Conservation (phyloP, 2,113 vertebrate species). For the Peromyscus maniculatus region DNA sequence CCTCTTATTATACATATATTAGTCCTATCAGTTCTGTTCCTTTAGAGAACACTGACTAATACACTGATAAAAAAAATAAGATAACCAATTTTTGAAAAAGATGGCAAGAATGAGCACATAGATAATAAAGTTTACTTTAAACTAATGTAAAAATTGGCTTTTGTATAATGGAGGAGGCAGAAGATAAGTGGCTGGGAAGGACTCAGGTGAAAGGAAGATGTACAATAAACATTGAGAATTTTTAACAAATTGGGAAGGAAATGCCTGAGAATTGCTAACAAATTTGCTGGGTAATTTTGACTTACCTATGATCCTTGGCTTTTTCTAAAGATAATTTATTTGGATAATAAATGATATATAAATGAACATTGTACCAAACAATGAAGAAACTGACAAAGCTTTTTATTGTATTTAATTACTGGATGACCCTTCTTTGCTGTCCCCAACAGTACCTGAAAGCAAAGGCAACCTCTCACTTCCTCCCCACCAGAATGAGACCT, state of each 20-base stretch:
- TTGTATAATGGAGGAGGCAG: background rate
- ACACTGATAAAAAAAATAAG: background rate
- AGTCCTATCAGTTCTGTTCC: background rate
- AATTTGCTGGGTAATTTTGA: slow-evolving; percentile 18
- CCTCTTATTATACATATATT: background rate
- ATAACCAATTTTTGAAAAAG: background rate
- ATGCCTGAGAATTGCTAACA: background rate
- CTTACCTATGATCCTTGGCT: background rate
- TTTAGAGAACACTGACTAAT: background rate
- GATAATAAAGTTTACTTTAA: background rate
- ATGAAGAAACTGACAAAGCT: background rate
- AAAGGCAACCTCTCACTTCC: background rate
- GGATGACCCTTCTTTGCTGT: background rate
- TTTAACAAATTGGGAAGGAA: background rate
- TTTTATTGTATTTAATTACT: background rate
- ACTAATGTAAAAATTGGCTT: background rate
- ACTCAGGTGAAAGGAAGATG: background rate
- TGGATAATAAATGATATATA: slow-evolving; percentile 6
- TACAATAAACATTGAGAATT: background rate
- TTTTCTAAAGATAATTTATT: slow-evolving; percentile 2
- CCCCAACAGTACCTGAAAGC: background rate
- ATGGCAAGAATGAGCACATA: background rate
- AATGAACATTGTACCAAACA: background rate
- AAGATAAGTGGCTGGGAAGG: background rate
- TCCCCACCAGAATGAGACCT: background rate